Conservation (phyloP, 2,888 invertebrate species). For the Tipula lateralis region DNA sequence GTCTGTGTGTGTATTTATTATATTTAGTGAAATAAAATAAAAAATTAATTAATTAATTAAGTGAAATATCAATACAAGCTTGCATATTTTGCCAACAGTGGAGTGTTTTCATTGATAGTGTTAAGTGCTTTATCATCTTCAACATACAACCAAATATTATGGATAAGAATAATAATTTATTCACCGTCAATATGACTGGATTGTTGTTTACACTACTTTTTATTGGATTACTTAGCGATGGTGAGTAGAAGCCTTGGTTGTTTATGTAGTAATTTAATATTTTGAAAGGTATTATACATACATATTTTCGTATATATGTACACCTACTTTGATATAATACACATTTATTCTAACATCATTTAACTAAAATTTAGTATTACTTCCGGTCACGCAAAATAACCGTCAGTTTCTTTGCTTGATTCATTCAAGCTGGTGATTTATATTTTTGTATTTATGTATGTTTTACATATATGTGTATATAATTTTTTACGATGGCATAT, state of each 20-base stretch:
- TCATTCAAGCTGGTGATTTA: background rate
- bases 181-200: constrained; percentile 5
- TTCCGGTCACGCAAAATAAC: constrained; percentile 24
- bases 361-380: background rate
- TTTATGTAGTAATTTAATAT: background rate
- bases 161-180: background rate
- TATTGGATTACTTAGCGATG: constrained; percentile 24
- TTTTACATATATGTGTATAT: background rate
- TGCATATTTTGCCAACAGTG: background rate
- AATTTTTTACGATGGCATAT: background rate
- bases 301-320: background rate
- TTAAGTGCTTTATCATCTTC: background rate
- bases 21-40: background rate
- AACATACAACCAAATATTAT: background rate
- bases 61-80: background rate
- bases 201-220: constrained; percentile 4
- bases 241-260: background rate
- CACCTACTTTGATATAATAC: background rate
- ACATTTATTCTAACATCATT: background rate
- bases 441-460: background rate
- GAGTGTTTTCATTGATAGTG: background rate
- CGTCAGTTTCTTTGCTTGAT: background rate
- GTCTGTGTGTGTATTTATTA: background rate
- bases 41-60: background rate
- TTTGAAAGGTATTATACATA: background rate